Evolutionary conservation across 2,888 invertebrate species (phyloP), one percentile per base, ranked within the genome.

Genomic region (Eupithecia exiguata): DNA sequence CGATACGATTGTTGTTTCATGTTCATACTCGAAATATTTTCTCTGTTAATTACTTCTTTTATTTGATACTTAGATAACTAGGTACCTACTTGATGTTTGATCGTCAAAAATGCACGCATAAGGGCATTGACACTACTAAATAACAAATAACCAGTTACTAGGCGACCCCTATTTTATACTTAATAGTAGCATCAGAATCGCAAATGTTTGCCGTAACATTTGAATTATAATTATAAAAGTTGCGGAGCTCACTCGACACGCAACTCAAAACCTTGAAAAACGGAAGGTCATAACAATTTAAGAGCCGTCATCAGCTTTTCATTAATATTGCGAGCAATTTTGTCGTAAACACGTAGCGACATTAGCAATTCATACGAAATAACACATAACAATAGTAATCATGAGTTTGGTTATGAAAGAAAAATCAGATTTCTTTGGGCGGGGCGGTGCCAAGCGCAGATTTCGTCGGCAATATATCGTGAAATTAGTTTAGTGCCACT

Each of bases 401-500:
- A 93, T 84, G 83, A 83, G 89, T 89, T 91, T 85, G 84, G 87
- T 85, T 89, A 86, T 88, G 89, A 91, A 90, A 87, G 90, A 91
- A 90, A 92, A 93, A 92, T 92, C 90, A 89, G 89, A 90, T 92
- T 92, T 90, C 82, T 88, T 79, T 85, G 87, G 89, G 88, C 89
- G 83, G 89, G 91, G 89, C 89, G 90, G 94, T 94, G 94, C 94
- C 94, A 92, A 90, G 93, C 92, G 91, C 94, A 94, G 94, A 94
- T 94, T 94, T 93, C 89, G 92, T 87, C 89, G 92, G 92, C 94
- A 93, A 93, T 94, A 93, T 94, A 94, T 93, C 94, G 94, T 94
- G 93, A 94, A 94, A 94, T 94, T 94, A 94, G 94, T 94, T 94
- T 94, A 93, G 92, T 93, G 92, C 92, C 92, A 94, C 93, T 94